Base-by-base conservation (phyloP, 2,113 vertebrate genomes). In the Cavia porcellus region DNA sequence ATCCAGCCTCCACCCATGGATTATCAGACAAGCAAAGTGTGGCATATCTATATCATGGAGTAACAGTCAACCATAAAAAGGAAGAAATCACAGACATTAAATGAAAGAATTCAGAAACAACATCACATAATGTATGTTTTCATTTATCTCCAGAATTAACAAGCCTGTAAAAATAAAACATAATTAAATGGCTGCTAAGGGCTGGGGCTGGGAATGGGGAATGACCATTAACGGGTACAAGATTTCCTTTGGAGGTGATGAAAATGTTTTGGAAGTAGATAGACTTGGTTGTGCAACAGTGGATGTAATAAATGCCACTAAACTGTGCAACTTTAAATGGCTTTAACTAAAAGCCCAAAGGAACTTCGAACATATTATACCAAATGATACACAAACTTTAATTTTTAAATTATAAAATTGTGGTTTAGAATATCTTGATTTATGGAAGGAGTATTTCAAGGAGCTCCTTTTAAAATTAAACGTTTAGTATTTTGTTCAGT, bases 321-420 rank as follows among this genome's bases (percentile, higher is more conserved):
- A 62, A 25, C 15, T 32, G 47, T 35, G 17, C 35, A 52, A 12
- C 66, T 59, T 59, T 59, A 75, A 57, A 10, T 61, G 38, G 32
- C 88, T 81, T 96, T 87, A 35, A 20, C 80, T 74, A 89, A 94
- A 96, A 77, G 8, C 22, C 3, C 17, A 42, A 55, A 77, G 62
- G 11, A 87, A 32, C 22, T 45, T 38, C 2, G 28, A 93, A 74
- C 30, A 80, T 80, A 68, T 50, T 75, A 68, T 61, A 42, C 32
- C 57, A 74, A 86, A 38, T 86, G 12, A n/a, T 62, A 88, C 79
- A 14, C 7, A 38, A 79, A 61, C 75, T 80, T 84, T 92, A 62
- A 35, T 59, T 59, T 24, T 59, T n/a, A 57, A 42, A 30, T 81
- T 86, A 50, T 72, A 19, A 79, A 45, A 38, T 42, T 24, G 7